Evolutionary conservation across 2,113 vertebrate genomes (phyloP), one percentile per base, ranked within the genome.

Genomic region (Sinocyclocheilus anshuiensis): DNA sequence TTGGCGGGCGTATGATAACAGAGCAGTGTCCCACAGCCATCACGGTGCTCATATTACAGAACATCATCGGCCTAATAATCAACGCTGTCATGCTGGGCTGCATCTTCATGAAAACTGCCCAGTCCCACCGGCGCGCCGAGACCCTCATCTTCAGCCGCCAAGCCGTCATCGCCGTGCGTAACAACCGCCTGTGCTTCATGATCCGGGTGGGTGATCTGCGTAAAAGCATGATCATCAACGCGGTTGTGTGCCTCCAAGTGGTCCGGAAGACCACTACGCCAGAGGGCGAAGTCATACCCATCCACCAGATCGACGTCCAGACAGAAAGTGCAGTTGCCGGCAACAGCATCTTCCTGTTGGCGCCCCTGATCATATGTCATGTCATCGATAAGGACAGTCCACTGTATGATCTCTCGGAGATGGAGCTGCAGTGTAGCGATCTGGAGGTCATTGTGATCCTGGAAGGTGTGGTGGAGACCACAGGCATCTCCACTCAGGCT

Each of bases 81-180:
- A 99, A 98, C 0, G 98, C 98, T 0, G 95, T 99, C 90, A 99
- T 99, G 98, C 78, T 99, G 87, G 98, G 98, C 72, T 99, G 98
- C 83, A 99, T 99, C 90, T 99, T 99, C 91, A 99, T 99, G 98
- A 99, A 99, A 88, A 99, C 98, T 0, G 97, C 98, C 0, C 98
- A 99, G 92, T 98, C 98, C 0, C 97, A 99, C 91, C 92, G 98
- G 0, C 95, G 98, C 1, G 98, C 98, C 0, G 98, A 99, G 92
- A 99, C 98, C 0, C 88, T 99, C 88, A 99, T 99, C 93, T 99
- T 99, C 94, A 99, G 98, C 88, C 96, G 97, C 0, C 96, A 99
- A 2, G 98, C 97, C 0, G 97, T 99, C 79, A 97, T 99, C 1
- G 96, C 97, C 0, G 95, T 99, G 39, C 93, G 98, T 2, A 98